phyloP scores from a whole-genome alignment of 2,888 invertebrate species.

The Galerucella nymphaeae region DNA sequence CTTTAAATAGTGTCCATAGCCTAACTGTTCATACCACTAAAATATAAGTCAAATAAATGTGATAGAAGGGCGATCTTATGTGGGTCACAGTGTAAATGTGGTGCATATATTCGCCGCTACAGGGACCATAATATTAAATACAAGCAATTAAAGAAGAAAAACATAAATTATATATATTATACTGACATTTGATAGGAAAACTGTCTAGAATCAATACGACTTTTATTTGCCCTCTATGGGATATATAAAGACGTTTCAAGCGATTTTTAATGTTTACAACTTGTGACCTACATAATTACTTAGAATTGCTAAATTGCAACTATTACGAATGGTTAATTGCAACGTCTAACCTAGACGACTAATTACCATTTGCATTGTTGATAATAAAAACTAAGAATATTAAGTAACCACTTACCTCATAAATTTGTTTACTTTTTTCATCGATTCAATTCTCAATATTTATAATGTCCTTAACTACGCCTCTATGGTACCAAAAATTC shows the following conservation, averaged over 20 bases:
- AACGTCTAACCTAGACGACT: constrained; percentile 3
- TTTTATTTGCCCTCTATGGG: background rate
- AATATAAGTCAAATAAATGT: no score
- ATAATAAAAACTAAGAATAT: constrained; percentile 5
- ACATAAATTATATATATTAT: no score
- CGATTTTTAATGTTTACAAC: constrained; percentile 8
- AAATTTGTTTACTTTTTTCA: background rate
- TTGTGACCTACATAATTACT: constrained; percentile 15
- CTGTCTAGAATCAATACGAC: background rate
- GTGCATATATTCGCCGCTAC: no score
- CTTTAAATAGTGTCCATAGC: no score
- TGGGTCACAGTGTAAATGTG: no score
- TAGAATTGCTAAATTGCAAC: constrained; percentile 10
- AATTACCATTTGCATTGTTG: constrained; percentile 3
- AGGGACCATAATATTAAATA: no score
- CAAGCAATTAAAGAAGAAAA: no score
- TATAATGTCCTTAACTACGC: background rate
- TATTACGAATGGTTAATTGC: constrained; percentile 14
- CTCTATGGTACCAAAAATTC: no score
- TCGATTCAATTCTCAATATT: background rate
- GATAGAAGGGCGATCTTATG: no score
- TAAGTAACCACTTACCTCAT: background rate
- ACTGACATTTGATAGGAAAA: background rate
- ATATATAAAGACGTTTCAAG: background rate
- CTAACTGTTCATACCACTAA: no score